phyloP scores from a whole-genome alignment of 1,140 invertebrate genomes.

The Ceratina australensis region DNA sequence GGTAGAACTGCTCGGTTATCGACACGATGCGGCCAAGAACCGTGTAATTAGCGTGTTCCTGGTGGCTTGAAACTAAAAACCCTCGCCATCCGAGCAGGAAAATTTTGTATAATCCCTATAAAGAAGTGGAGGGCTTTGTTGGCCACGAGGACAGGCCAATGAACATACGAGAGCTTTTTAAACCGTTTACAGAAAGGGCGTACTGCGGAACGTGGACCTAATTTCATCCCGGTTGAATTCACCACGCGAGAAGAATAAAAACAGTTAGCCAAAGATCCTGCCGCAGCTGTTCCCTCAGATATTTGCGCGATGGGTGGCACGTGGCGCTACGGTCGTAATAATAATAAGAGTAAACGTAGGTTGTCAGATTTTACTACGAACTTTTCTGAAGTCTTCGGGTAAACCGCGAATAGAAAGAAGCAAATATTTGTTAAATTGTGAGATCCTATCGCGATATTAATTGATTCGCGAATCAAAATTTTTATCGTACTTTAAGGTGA shows the following conservation, averaged over 20 bases:
- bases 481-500: neutral
- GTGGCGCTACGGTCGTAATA: neutral
- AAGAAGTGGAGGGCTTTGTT: slow-evolving; percentile 7
- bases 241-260: neutral
- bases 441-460: no score
- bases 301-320: neutral
- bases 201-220: neutral
- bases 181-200: neutral
- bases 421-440: neutral
- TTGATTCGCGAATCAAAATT: no score
- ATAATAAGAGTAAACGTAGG: neutral
- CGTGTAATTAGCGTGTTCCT: slow-evolving; percentile 51
- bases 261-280: neutral
- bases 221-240: neutral
- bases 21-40: slow-evolving; percentile 8
- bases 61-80: neutral
- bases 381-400: neutral
- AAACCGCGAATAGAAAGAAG: neutral
- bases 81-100: slow-evolving; percentile 1
- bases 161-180: neutral
- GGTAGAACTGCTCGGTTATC: slow-evolving; percentile 15
- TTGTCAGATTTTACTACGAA: neutral
- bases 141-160: neutral
- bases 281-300: neutral
- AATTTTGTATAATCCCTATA: slow-evolving; percentile 13